Conservation (phyloP, 2,113 vertebrate species). For the Nymphicus hollandicus region DNA sequence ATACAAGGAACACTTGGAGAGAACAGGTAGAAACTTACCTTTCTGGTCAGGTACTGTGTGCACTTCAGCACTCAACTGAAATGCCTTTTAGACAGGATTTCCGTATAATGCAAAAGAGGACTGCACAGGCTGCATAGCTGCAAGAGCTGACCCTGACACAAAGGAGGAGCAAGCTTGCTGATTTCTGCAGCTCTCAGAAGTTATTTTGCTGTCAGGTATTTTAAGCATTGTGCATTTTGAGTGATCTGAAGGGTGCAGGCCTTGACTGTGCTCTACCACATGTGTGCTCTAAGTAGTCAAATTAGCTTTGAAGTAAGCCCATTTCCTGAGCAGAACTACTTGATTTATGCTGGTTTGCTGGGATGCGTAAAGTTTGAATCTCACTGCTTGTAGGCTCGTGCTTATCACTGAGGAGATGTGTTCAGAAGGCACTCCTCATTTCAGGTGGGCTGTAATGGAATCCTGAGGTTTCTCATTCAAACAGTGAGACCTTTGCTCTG, state of each 20-base stretch:
- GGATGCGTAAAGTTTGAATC: not conserved
- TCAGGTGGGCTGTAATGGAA: not conserved
- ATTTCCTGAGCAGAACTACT: not conserved
- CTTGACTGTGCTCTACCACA: not conserved
- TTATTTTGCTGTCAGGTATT: not conserved
- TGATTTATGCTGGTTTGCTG: accelerated
- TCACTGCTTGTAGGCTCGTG: not conserved
- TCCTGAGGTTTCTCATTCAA: not conserved
- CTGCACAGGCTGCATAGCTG: not conserved
- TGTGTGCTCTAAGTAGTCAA: not conserved
- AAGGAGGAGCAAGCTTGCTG: not conserved
- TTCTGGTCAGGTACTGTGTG: not conserved
- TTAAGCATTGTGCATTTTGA: not conserved
- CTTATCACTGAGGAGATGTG: not conserved
- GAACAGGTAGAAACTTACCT: not conserved
- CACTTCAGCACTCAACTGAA: not conserved
- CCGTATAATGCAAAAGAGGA: not conserved
- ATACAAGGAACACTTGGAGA: not conserved
- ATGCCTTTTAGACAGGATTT: not conserved
- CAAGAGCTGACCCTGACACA: not conserved
- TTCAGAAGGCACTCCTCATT: not conserved
- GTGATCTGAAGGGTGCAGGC: not conserved
- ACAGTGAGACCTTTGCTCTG: not conserved
- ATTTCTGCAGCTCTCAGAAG: not conserved
- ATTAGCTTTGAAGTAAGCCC: not conserved